Evolutionary conservation across 2,113 vertebrate genomes (phyloP), one percentile per base, ranked within the genome.

Genomic region (Terrapene triunguis): DNA sequence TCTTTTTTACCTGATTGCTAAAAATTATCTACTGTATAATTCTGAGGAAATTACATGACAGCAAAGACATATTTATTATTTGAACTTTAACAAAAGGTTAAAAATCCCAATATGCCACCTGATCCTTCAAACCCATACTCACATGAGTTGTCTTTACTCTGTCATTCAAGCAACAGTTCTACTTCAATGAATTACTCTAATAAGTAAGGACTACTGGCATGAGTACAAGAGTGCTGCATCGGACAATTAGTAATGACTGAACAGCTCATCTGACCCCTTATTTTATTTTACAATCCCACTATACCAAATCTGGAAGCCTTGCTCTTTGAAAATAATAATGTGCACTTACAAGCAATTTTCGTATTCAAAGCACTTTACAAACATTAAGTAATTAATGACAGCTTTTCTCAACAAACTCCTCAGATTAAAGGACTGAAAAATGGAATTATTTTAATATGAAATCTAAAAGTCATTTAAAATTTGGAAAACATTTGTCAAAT

Each of bases 41-140:
- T 78, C 29, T 93, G 82, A 94, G 94, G 95, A 94, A 88, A 87
- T 76, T 35, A 79, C n/a, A 19, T 53, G 35, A 72, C 90, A 42
- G 53, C 53, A 42, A 57, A 27, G 89, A 12, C 47, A 53, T 10
- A 21, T 5, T 88, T 85, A 35, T 65, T 88, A 89, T 54, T 6
- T 27, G 74, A 93, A 92, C 57, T 83, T 89, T 22, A 89, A 93
- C 44, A 72, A 91, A 79, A 85, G 32, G 27, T 44, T 38, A 0
- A 0, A 81, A 93, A 42, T 87, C 42, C 74, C 29, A 89, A 96
- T 17, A 84, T 91, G 82, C 38, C 65, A 50, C 62, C 11, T 62
- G 84, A 88, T 16, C 57, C 69, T 95, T 95, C 89, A 92, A 87
- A 89, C 1, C 27, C 54, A 57, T 48, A 88, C 51, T 51, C 17